Base-by-base conservation (phyloP, 2,797 vertebrate genomes). In the Tamandua tetradactyla region DNA sequence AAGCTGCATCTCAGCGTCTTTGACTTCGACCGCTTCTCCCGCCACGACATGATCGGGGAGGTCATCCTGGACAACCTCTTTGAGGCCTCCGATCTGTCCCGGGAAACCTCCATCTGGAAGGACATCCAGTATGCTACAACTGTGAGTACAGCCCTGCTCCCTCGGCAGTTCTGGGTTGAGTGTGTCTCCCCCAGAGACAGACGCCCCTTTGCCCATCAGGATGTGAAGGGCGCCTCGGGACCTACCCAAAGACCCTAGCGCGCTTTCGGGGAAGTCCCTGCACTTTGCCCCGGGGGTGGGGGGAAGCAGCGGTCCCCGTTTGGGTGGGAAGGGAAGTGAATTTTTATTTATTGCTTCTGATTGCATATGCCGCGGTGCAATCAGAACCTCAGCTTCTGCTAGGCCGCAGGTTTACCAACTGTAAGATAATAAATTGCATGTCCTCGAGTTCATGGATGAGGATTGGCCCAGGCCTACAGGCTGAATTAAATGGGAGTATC, bases 21-120 rank as follows among this genome's bases (percentile, higher is more conserved):
- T 86, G 99, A 99, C 98, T 99, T 99, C 37, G 99, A 99, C 98
- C 98, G 99, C 61, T 99, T 99, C 98, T 99, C 99, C 55, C 98
- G 99, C 78, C 99, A 99, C 0, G 99, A 99, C 92, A 99, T 99
- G 99, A 99, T 99, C 0, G 99, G 99, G 2, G 99, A 99, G 94
- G 99, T 99, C 83, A 99, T 99, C 97, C 75, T 99, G 98, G 99
- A 99, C 91, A 99, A 99, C 98, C 98, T 99, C 95, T 99, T 99
- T 11, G 99, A 99, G 97, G 98, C 97, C 9, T 99, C 99, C 0
- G 99, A 99, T 97, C 99, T 99, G 59, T 99, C 99, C 89, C 98
- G 99, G 95, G 99, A 99, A 97, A 99, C 99, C 0, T 99, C 99
- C 89, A 98, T 99, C 98, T 99, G 99, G 99, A 99, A 99, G 98